phyloP scores from a whole-genome alignment of 2,113 vertebrate genomes.

The Trachemys scripta region DNA sequence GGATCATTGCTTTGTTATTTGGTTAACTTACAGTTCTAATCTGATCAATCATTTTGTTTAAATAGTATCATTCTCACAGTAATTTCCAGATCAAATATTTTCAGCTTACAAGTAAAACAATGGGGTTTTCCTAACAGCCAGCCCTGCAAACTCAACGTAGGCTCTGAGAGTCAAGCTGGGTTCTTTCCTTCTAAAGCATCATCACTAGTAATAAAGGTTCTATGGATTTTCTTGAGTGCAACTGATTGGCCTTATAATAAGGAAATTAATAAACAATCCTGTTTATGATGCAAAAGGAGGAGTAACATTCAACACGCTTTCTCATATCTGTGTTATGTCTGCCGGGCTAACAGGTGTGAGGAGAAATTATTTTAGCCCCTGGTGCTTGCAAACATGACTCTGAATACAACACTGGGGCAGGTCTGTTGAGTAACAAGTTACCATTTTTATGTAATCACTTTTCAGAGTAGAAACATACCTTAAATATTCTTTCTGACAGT shows the following conservation, averaged over 20 bases:
- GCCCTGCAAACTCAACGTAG: not conserved
- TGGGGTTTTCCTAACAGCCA: not conserved
- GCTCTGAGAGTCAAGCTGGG: not conserved
- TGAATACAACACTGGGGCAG: rapidly evolving
- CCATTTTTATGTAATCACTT: conserved; percentile 6
- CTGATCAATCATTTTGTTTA: not conserved
- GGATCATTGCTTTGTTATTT: conserved; percentile 29
- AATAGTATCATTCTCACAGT: conserved; percentile 30
- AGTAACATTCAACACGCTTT: not conserved
- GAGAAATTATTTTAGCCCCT: conserved; percentile 25
- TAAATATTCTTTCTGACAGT: conserved; percentile 4
- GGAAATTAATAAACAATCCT: conserved; percentile 40
- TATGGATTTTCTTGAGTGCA: not conserved
- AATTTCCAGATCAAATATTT: conserved; percentile 10
- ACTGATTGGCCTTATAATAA: not conserved
- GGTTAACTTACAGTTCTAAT: conserved; percentile 6
- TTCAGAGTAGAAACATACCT: not conserved
- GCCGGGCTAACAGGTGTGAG: conserved; percentile 10
- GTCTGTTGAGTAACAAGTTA: conserved; percentile 1
- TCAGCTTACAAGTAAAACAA: not conserved
- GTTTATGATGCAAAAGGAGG: conserved; percentile 27
- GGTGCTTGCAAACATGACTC: not conserved
- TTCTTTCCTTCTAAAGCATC: not conserved
- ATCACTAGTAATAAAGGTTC: not conserved
- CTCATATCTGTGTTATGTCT: conserved; percentile 14